Percentiles rank a stretch among this genome's conserved stretches.
Evolutionary conservation across 2,113 vertebrate genomes (phyloP).

Genomic region (Noctilio leporinus): DNA sequence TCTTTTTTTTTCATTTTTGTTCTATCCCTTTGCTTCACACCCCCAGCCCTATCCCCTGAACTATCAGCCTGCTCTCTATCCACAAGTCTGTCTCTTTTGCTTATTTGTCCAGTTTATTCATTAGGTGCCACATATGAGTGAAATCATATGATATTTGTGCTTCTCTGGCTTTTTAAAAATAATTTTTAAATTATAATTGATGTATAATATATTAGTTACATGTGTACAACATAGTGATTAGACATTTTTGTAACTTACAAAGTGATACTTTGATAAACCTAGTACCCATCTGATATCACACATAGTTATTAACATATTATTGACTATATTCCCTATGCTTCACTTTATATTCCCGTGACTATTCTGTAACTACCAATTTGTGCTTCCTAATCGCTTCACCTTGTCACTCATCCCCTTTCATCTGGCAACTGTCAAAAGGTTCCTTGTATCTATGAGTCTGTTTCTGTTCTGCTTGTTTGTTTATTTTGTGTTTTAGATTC

Average conservation of each 20-base stretch:
- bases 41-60: too few species aligned
- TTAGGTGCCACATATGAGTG: too few species aligned
- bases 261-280: neutral
- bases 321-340: neutral
- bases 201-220: neutral
- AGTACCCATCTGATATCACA: neutral
- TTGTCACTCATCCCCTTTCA: neutral
- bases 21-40: too few species aligned
- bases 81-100: too few species aligned
- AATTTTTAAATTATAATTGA: neutral
- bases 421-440: neutral
- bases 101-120: too few species aligned
- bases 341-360: neutral
- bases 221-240: neutral
- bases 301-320: neutral
- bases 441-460: neutral
- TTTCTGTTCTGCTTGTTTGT: neutral
- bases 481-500: neutral
- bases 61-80: too few species aligned
- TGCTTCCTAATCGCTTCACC: neutral
- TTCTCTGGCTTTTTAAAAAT: too few species aligned
- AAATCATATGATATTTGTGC: too few species aligned
- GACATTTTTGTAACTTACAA: neutral
- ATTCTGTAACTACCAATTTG: neutral
- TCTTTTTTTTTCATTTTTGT: too few species aligned